Evolutionary conservation across 2,888 invertebrate genomes (phyloP).

Genomic region (Lasioglossum lativentre): DNA sequence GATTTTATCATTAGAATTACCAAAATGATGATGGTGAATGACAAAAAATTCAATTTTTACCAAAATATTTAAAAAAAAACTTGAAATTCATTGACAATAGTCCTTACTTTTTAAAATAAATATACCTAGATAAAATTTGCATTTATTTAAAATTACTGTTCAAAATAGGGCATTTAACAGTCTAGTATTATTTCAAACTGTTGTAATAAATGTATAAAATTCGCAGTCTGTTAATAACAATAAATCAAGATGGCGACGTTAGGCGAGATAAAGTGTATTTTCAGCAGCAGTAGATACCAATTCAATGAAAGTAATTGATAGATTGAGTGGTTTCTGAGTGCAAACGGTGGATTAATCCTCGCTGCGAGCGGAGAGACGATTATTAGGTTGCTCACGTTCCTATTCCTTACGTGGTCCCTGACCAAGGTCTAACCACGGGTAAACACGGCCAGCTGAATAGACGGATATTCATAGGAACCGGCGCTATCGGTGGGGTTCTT

Average conservation of each 20-base stretch:
- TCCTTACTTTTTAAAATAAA: no score
- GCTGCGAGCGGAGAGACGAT: background rate
- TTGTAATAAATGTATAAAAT: no score
- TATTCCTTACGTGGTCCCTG: conserved; percentile 62
- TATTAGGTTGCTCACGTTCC: conserved; percentile 63
- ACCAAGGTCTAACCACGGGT: conserved; percentile 50
- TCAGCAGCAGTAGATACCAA: background rate
- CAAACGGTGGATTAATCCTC: conserved; percentile 33
- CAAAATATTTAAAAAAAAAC: no score
- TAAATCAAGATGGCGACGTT: background rate
- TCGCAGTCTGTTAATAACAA: background rate
- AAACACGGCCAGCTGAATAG: conserved; percentile 71
- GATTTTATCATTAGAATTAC: background rate
- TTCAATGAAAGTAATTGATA: background rate
- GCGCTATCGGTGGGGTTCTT: conserved; percentile 58
- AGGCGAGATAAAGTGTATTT: background rate
- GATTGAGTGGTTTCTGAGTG: background rate
- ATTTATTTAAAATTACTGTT: no score
- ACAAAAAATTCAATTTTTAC: no score
- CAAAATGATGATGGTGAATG: no score
- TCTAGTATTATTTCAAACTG: no score
- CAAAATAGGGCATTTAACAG: no score
- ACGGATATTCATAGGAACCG: conserved; percentile 70
- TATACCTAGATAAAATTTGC: no score
- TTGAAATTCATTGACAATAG: no score